These are phyloP conservation scores for Junco hyemalis DNA, from an alignment of 2,113 vertebrate species.

Conservation along the genomic window DNA sequence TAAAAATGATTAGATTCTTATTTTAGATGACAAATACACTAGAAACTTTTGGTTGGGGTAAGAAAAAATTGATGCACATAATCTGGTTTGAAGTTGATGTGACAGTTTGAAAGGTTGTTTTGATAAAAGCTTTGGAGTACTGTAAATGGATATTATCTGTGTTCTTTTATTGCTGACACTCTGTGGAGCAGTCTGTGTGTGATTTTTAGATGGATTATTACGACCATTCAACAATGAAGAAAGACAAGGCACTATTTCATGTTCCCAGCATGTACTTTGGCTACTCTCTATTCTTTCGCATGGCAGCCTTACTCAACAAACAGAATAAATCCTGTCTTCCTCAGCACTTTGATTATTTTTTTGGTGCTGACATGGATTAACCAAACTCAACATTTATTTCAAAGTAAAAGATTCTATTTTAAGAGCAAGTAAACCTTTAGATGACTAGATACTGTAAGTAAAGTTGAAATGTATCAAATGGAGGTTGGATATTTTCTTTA, in stretches of 20 bases:
- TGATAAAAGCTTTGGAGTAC: constrained; percentile 18
- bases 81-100: constrained; percentile 1
- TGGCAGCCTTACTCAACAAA: not conserved
- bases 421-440: not conserved
- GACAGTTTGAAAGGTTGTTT: constrained; percentile 31
- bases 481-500: not conserved
- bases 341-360: not conserved
- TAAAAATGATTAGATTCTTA: not conserved
- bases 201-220: constrained; percentile 38
- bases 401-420: not conserved
- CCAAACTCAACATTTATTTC: not conserved
- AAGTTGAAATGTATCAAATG: not conserved
- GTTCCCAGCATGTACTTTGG: not conserved
- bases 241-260: not conserved
- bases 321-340: not conserved
- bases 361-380: not conserved
- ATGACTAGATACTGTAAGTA: not conserved
- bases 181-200: not conserved
- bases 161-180: constrained; percentile 27
- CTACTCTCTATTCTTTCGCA: not conserved
- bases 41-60: not conserved
- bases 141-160: constrained; percentile 33
- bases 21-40: constrained; percentile 13
- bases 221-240: constrained; percentile 3
- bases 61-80: not conserved